Evolutionary conservation across 2,888 invertebrate species (phyloP).

Genomic region (Lepidonotus clava): DNA sequence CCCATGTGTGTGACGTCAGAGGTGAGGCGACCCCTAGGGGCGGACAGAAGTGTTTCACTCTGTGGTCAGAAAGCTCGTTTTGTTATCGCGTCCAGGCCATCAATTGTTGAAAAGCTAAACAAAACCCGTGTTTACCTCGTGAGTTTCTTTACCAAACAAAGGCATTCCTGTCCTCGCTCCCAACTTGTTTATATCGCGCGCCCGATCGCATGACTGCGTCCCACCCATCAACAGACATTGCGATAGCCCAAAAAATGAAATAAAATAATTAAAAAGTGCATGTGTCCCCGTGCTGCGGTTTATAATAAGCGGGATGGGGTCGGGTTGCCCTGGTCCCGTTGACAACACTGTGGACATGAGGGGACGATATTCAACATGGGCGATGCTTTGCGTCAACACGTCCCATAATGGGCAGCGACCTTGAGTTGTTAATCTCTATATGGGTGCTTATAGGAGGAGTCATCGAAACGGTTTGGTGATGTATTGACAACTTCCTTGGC

Average conservation of each 20-base stretch:
- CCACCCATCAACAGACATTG: conserved; percentile 38
- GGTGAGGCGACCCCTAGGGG: conserved; percentile 10
- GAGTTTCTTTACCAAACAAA: conserved; percentile 26
- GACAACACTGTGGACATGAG: neutral
- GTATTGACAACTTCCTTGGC: no score
- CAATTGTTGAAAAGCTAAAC: conserved; percentile 52
- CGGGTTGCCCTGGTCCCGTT: no score
- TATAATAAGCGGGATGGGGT: no score
- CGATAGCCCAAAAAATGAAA: neutral
- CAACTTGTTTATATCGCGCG: neutral
- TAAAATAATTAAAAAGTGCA: neutral
- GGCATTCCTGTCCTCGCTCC: neutral
- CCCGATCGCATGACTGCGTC: conserved; percentile 18
- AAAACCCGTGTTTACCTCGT: conserved; percentile 11
- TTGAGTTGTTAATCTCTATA: no score
- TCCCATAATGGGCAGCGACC: neutral
- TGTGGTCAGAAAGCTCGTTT: conserved; percentile 32
- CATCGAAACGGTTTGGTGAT: no score
- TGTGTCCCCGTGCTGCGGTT: neutral
- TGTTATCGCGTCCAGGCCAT: conserved; percentile 6
- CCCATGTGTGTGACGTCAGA: neutral
- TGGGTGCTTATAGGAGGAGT: no score
- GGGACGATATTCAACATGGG: conserved; percentile 25
- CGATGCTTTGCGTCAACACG: neutral
- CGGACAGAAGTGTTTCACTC: conserved; percentile 43